A percentile compares a stretch with the other conserved stretches of the same genome.
These are phyloP conservation scores for Ammodytes dubius DNA, from an alignment of 2,113 vertebrate species.

Conservation along the genomic window DNA sequence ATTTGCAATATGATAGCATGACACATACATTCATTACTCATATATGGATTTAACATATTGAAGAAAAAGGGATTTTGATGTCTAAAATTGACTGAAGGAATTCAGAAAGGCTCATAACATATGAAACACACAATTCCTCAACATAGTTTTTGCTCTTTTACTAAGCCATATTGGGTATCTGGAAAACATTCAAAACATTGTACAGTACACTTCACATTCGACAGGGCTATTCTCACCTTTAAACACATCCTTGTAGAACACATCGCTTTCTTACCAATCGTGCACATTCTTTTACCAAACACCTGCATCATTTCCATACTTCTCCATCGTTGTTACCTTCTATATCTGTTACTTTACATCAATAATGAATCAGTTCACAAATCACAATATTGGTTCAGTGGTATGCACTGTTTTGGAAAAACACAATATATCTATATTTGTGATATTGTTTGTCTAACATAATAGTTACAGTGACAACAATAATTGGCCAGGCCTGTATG, in stretches of 20 bases:
- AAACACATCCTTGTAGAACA: background rate
- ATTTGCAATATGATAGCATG: background rate
- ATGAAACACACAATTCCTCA: background rate
- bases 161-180: background rate
- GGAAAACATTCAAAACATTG: slow-evolving; percentile 4
- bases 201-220: background rate
- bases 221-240: slow-evolving; percentile 10
- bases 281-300: slow-evolving; percentile 13
- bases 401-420: background rate
- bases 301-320: background rate
- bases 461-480: background rate
- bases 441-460: background rate
- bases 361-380: slow-evolving; percentile 5
- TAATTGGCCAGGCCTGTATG: background rate
- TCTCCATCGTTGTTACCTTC: background rate
- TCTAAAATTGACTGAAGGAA: background rate
- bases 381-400: slow-evolving; percentile 25
- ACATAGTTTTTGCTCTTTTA: background rate
- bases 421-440: background rate
- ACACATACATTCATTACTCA: background rate
- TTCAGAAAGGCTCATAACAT: background rate
- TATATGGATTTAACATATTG: background rate
- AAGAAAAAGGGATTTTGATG: background rate
- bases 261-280: background rate
- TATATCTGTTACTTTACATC: background rate